Evolutionary conservation across 2,888 invertebrate genomes (phyloP).

Genomic region (Euzophera pinguis): DNA sequence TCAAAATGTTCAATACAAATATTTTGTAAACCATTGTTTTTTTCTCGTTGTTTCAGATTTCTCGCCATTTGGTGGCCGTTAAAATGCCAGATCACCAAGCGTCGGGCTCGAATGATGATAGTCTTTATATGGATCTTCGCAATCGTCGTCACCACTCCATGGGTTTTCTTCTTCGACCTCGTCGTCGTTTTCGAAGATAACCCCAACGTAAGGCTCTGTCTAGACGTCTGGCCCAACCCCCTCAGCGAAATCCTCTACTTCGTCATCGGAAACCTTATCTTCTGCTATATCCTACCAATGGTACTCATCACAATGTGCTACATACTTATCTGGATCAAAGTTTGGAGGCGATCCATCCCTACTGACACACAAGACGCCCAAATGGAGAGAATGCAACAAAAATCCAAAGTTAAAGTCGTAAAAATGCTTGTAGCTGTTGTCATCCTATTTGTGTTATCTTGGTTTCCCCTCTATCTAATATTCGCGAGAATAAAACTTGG

Average conservation of each 20-base stretch:
- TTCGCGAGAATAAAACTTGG: slow-evolving; percentile 92
- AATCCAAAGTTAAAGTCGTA: slow-evolving; percentile 95
- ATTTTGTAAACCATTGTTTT: no score
- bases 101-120: slow-evolving; percentile 92
- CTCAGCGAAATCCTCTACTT: slow-evolving; percentile 92
- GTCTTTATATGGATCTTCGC: slow-evolving; percentile 94
- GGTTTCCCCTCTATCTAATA: slow-evolving; percentile 95
- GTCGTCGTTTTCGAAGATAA: slow-evolving; percentile 86
- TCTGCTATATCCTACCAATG: slow-evolving; percentile 95
- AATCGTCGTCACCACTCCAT: slow-evolving; percentile 90
- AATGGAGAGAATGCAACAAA: slow-evolving; percentile 95
- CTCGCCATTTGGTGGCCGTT: slow-evolving; percentile 97
- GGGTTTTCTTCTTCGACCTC: slow-evolving; percentile 94
- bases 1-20: no score
- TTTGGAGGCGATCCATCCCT: slow-evolving; percentile 92
- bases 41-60: slow-evolving; percentile 85
- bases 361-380: slow-evolving; percentile 94
- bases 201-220: slow-evolving; percentile 87
- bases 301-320: slow-evolving; percentile 95
- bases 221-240: slow-evolving; percentile 92
- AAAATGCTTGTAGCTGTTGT: slow-evolving; percentile 97
- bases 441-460: slow-evolving; percentile 94
- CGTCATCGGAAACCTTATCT: slow-evolving; percentile 91
- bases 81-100: slow-evolving; percentile 93
- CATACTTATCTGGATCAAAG: slow-evolving; percentile 94